These are phyloP conservation scores for Centropristis striata DNA, from an alignment of 2,113 vertebrate genomes.

Conservation along the genomic window DNA sequence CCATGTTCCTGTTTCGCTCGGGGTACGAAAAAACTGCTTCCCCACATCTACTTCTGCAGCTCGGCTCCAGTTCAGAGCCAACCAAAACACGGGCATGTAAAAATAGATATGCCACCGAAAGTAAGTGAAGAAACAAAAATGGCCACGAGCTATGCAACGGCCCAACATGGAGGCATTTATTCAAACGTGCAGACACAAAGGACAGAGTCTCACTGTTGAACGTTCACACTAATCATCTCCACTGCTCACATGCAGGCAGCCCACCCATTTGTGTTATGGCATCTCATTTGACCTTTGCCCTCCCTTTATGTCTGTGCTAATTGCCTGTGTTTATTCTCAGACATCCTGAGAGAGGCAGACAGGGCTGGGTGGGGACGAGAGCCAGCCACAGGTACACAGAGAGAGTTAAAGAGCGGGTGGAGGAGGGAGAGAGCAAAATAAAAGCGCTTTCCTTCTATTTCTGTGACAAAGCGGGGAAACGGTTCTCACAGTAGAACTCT, in stretches of 20 bases:
- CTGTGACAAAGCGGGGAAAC: slow-evolving; percentile 40
- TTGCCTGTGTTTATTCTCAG: slow-evolving; percentile 74
- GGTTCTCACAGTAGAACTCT: slow-evolving; percentile 39
- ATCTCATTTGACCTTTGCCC: slow-evolving; percentile 70
- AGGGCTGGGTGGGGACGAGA: slow-evolving; percentile 3
- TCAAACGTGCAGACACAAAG: slow-evolving; percentile 48
- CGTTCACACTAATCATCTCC: slow-evolving; percentile 52
- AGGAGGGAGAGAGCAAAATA: background rate
- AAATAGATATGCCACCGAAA: slow-evolving; percentile 73
- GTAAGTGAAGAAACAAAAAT: slow-evolving; percentile 62
- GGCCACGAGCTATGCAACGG: slow-evolving; percentile 55
- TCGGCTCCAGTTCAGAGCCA: slow-evolving; percentile 64
- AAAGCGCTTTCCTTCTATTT: slow-evolving; percentile 49
- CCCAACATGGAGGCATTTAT: slow-evolving; percentile 49
- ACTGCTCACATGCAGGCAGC: slow-evolving; percentile 34
- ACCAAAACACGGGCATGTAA: slow-evolving; percentile 63
- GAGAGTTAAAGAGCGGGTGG: slow-evolving; percentile 1
- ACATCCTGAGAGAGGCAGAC: slow-evolving; percentile 60
- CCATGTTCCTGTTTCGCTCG: slow-evolving; percentile 75
- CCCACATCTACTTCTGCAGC: slow-evolving; percentile 53
- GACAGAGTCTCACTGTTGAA: slow-evolving; percentile 46
- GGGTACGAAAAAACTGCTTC: slow-evolving; percentile 64
- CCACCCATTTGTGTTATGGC: slow-evolving; percentile 73
- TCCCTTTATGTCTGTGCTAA: slow-evolving; percentile 63
- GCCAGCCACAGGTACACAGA: slow-evolving; percentile 55